Conservation (phyloP, 2,888 invertebrate species). For the Drosophila fungiperda region DNA sequence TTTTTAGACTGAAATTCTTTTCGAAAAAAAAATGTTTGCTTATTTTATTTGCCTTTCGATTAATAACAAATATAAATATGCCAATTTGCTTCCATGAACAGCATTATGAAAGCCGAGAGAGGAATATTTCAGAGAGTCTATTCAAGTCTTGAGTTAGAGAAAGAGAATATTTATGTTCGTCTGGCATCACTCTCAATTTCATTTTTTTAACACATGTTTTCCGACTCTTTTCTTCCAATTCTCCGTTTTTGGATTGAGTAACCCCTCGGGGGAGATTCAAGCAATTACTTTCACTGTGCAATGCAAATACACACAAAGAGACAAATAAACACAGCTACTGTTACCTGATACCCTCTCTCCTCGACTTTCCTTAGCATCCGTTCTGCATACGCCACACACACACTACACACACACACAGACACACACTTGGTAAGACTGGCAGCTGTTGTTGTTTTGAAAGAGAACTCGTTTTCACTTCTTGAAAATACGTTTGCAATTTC, state of each 20-base stretch:
- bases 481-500: constrained; percentile 64
- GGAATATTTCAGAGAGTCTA: background rate
- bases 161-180: background rate
- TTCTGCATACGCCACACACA: constrained; percentile 57
- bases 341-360: constrained; percentile 56
- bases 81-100: background rate
- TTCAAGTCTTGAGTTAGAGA: background rate
- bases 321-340: constrained; percentile 54
- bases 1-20: background rate
- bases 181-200: background rate
- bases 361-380: constrained; percentile 26
- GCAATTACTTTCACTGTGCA: constrained; percentile 58
- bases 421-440: constrained; percentile 5
- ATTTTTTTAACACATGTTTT: background rate
- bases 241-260: background rate
- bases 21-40: no score
- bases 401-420: constrained; percentile 17
- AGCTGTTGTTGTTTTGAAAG: constrained; percentile 46
- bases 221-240: background rate
- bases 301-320: constrained; percentile 47
- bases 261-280: constrained; percentile 7
- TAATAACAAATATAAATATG: background rate
- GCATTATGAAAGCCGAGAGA: background rate
- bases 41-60: background rate
- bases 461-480: constrained; percentile 37